Percentiles rank a stretch among this genome's conserved stretches.
These are phyloP conservation scores for Sander lucioperca DNA, from an alignment of 2,113 vertebrate genomes.

Conservation along the genomic window DNA sequence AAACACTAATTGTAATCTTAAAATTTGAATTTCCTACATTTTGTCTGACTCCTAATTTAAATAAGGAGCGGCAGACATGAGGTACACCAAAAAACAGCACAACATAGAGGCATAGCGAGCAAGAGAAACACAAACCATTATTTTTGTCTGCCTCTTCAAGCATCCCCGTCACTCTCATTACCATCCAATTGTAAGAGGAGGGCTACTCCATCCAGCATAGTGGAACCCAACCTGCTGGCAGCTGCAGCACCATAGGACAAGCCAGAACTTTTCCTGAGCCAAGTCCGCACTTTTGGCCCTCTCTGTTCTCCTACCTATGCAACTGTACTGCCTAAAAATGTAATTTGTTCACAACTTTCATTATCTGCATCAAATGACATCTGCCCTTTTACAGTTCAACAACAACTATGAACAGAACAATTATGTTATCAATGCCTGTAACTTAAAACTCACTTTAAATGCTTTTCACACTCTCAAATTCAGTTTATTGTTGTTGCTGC, in stretches of 20 bases:
- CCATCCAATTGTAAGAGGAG: conserved; percentile 69
- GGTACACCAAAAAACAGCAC: conserved; percentile 37
- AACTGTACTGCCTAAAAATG: conserved; percentile 33
- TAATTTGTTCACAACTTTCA: conserved; percentile 58
- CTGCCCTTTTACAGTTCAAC: conserved; percentile 39
- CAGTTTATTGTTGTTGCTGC: not conserved
- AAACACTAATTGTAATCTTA: conserved; percentile 37
- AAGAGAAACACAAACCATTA: conserved; percentile 46
- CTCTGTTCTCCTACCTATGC: conserved; percentile 34
- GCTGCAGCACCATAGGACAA: conserved; percentile 45
- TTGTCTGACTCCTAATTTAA: not conserved
- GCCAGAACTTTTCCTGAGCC: conserved; percentile 62
- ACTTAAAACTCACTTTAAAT: conserved; percentile 28
- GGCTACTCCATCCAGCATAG: conserved; percentile 61
- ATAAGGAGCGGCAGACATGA: conserved; percentile 14
- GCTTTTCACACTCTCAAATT: conserved; percentile 6
- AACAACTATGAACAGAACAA: conserved; percentile 26
- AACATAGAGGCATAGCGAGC: conserved; percentile 22
- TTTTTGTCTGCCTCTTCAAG: conserved; percentile 62
- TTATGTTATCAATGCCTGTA: conserved; percentile 21
- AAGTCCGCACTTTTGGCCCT: conserved; percentile 34
- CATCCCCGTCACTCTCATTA: conserved; percentile 76
- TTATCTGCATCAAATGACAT: conserved; percentile 47
- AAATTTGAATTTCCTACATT: conserved; percentile 4
- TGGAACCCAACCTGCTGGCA: conserved; percentile 75